phyloP scores from a whole-genome alignment of 2,113 vertebrate genomes.

The Etheostoma cragini region DNA sequence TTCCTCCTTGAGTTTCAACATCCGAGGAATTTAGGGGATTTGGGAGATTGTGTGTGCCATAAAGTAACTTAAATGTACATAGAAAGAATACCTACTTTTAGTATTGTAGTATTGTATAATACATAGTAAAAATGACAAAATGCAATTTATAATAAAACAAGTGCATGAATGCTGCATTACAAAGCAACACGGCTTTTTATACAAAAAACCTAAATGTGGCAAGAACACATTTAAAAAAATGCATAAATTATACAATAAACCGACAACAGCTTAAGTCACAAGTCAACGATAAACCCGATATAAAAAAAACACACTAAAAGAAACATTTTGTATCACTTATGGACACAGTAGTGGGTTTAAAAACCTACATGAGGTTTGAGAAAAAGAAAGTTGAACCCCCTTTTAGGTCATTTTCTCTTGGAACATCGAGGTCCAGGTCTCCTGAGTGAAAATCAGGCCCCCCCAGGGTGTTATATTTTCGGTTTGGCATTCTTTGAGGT shows the following conservation, averaged over 20 bases:
- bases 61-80: not conserved
- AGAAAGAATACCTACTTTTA: not conserved
- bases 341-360: not conserved
- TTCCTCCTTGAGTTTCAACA: not conserved
- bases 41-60: not conserved
- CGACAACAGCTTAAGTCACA: not conserved
- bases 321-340: not conserved
- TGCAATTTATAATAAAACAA: conserved; percentile 25
- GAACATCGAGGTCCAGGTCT: conserved; percentile 81
- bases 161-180: conserved; percentile 11
- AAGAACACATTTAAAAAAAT: not conserved
- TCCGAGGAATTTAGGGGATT: not conserved
- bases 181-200: not conserved
- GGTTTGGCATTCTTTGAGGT: conserved; percentile 47
- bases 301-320: not conserved
- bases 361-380: conserved; percentile 71
- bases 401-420: conserved; percentile 60
- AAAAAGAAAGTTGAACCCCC: conserved; percentile 71
- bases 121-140: not conserved
- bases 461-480: conserved; percentile 62
- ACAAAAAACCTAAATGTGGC: not conserved
- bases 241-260: not conserved
- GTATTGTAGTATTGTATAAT: not conserved
- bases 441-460: conserved; percentile 48
- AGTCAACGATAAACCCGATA: conserved; percentile 38